Evolutionary conservation across 1,140 invertebrate genomes (phyloP), one percentile per base, ranked within the genome.

Genomic region (Frieseomelitta varia): DNA sequence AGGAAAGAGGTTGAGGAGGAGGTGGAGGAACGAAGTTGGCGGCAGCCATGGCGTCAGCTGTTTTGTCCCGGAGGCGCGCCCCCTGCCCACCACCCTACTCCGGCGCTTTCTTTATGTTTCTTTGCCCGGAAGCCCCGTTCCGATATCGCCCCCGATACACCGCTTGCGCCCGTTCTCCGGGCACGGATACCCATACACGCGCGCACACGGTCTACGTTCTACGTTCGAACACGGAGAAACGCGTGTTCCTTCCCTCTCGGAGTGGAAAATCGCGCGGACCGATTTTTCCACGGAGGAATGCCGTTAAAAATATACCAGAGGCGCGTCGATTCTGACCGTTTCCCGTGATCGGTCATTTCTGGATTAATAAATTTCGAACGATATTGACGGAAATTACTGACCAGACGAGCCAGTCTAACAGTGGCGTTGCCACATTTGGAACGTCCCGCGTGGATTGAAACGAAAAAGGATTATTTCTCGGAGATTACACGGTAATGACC

Each of bases 31-130:
- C 90, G 85, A 90, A 90, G 85, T 89, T 85, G 90, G 87, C 87
- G 89, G 92, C 92, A 91, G 92, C 91, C 92, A 93, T 93, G 92
- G 92, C 92, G 92, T 93, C 93, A 93, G 91, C 93, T 93, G 92
- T 93, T 94, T 93, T 93, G 91, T 93, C 91, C 90, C 91, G 91
- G 88, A 83, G 87, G 90, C 88, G 89, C 87, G 80, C 84, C 69
- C 85, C 84, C 87, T 8, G 6, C 39, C 39, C 39, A 6, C 39
- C 39, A 0, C 39, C 39, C 8, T 8, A 0, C 39, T 6, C 39
- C 39, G 39, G 8, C 53, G 53, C 81, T 91, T 92, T 92, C 91
- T 93, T 92, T 93, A 93, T 93, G 90, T 92, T 88, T 89, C 85
- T 91, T 90, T 76, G 88, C 89, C 92, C 92, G 90, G 91, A 91